Evolutionary conservation across 2,797 vertebrate genomes (phyloP).

Genomic region (Heteromormyrus szaboi): DNA sequence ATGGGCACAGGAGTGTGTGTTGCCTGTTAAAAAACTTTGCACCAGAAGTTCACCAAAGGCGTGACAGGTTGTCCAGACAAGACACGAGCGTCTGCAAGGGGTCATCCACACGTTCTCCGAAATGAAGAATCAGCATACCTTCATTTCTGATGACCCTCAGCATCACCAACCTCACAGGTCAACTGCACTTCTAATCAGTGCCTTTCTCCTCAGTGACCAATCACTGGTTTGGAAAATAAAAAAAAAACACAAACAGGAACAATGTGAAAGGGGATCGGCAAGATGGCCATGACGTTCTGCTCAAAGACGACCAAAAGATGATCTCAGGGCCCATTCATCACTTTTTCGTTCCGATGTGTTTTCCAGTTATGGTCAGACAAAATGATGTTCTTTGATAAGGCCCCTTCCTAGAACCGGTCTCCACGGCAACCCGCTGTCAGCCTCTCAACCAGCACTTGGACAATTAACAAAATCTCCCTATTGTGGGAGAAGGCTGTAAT

Average conservation of each 20-base stretch:
- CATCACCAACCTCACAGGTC: not conserved
- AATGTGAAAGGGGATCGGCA: not conserved
- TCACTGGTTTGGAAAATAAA: not conserved
- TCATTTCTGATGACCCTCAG: not conserved
- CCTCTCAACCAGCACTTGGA: not conserved
- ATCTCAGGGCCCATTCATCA: not conserved
- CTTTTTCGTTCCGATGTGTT: not conserved
- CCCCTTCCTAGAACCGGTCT: not conserved
- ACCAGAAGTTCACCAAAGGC: not conserved
- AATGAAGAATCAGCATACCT: not conserved
- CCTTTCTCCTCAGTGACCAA: not conserved
- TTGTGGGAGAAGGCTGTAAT: slow-evolving; percentile 30
- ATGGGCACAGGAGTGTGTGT: not conserved
- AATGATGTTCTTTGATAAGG: not conserved
- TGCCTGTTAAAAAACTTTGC: not conserved
- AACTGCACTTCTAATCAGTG: not conserved
- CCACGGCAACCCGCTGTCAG: not conserved
- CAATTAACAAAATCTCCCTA: slow-evolving; percentile 21
- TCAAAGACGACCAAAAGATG: not conserved
- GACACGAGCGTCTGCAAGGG: not conserved
- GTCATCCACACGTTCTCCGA: not conserved
- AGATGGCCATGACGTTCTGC: not conserved
- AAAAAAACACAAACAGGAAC: not conserved
- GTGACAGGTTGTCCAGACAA: not conserved
- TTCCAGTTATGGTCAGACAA: not conserved